Percentiles rank a stretch among this genome's conserved stretches.
Conservation (phyloP, 2,113 vertebrate species). For the Cinclus cinclus region DNA sequence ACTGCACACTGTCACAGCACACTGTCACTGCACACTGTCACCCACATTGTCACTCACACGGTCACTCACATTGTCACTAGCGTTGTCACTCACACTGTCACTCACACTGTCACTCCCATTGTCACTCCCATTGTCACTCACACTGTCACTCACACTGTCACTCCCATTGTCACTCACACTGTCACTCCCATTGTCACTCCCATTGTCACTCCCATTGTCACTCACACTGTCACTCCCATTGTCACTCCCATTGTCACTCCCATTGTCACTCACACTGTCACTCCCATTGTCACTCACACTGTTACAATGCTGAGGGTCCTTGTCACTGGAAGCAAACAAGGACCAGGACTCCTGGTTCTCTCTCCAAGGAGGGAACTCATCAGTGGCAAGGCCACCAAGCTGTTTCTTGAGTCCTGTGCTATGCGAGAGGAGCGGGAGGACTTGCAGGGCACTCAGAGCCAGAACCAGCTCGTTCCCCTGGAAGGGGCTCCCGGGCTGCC, state of each 20-base stretch:
- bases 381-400: background rate
- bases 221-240: rapidly evolving
- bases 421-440: background rate
- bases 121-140: background rate
- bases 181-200: background rate
- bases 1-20: background rate
- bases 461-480: background rate
- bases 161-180: background rate
- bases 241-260: background rate
- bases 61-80: background rate
- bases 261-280: rapidly evolving
- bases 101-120: background rate
- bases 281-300: background rate
- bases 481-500: background rate
- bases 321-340: background rate
- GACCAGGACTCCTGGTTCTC: background rate
- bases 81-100: background rate
- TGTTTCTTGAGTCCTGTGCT: background rate
- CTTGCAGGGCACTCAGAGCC: background rate
- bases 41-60: background rate
- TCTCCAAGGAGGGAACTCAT: background rate
- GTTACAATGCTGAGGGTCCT: background rate
- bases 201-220: background rate
- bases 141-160: too few relatives aligned
- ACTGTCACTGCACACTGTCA: background rate